Evolutionary conservation across 2,113 vertebrate species (phyloP).

Genomic region (Porphyrio hochstetteri): DNA sequence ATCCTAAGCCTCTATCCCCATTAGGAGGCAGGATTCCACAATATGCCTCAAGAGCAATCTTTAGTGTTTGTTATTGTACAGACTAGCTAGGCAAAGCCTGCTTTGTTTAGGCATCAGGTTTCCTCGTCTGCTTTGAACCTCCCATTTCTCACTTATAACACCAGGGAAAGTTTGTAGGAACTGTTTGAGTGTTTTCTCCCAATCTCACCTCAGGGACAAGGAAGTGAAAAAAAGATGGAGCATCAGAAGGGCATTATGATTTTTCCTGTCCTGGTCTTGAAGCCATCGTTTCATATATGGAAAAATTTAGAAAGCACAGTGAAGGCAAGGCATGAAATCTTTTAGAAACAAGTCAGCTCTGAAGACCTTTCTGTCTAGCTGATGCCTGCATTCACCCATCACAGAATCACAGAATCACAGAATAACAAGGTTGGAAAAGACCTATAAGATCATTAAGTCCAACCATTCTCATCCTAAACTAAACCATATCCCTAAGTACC

Average conservation of each 20-base stretch:
- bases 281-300: neutral
- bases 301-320: neutral
- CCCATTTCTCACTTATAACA: neutral
- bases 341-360: neutral
- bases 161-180: neutral
- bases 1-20: neutral
- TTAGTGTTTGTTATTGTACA: neutral
- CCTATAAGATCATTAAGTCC: too few species aligned
- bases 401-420: too few species aligned
- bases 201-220: neutral
- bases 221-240: neutral
- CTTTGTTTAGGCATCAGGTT: neutral
- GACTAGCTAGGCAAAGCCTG: neutral
- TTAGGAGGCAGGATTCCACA: neutral
- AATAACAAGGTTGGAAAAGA: too few species aligned
- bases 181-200: neutral
- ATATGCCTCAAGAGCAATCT: neutral
- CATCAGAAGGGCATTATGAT: fast-evolving
- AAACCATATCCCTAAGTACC: too few species aligned
- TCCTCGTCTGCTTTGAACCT: neutral
- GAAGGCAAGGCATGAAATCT: neutral
- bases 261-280: neutral
- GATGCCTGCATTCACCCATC: neutral
- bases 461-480: too few species aligned
- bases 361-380: neutral